Percentiles rank a stretch among this genome's conserved stretches.
Evolutionary conservation across 2,888 invertebrate genomes (phyloP).

Genomic region (Leucozona laternaria): DNA sequence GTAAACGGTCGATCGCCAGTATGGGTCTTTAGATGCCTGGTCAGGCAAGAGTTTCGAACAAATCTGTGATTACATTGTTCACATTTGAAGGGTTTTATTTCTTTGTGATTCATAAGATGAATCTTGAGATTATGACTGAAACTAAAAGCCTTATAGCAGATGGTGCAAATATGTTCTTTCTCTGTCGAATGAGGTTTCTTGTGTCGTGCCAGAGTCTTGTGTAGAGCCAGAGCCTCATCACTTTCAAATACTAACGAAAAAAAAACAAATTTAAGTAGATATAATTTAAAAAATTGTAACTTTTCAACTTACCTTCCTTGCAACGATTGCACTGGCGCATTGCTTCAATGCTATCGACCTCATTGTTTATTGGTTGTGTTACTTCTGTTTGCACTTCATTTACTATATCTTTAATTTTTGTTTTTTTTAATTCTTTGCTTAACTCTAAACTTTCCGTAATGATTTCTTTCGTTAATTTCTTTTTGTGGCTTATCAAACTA

Average conservation of each 20-base stretch:
- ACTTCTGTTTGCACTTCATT: not conserved
- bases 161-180: slow-evolving; percentile 81
- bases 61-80: slow-evolving; percentile 84
- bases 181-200: not conserved
- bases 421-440: not conserved
- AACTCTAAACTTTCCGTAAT: not conserved
- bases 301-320: slow-evolving; percentile 1
- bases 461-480: not conserved
- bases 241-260: slow-evolving; percentile 8
- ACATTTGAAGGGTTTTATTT: slow-evolving; percentile 83
- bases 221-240: not conserved
- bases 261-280: not conserved
- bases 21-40: slow-evolving; percentile 85
- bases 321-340: slow-evolving; percentile 18
- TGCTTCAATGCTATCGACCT: not conserved
- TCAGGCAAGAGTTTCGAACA: slow-evolving; percentile 84
- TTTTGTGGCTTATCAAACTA: not conserved
- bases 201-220: not conserved
- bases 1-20: slow-evolving; percentile 86
- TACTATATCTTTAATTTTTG: not conserved
- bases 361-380: not conserved
- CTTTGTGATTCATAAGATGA: slow-evolving; percentile 85
- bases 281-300: not conserved
- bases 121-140: slow-evolving; percentile 86
- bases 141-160: slow-evolving; percentile 86